Base-by-base conservation (phyloP, 2,888 invertebrate genomes). In the Eupithecia inturbata region DNA sequence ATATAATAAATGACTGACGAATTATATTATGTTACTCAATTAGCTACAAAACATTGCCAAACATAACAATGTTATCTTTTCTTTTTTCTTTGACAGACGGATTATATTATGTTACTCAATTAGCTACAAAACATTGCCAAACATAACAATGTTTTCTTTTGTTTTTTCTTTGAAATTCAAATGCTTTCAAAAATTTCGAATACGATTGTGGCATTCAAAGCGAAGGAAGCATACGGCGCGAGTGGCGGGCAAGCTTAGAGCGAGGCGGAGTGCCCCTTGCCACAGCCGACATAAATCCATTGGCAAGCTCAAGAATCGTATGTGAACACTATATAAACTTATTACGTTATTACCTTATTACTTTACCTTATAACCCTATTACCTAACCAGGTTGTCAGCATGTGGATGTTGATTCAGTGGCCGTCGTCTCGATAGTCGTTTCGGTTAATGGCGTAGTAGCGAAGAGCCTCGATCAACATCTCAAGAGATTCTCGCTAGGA, bases 131-230 rank as follows among this genome's bases (percentile, higher is more conserved):
- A 22, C 14, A 57, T 57, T 57, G 26, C 14, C 53, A 39, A 60
- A 31, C 36, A 60, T 57, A 53, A 36, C 16, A 45, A 41, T 33
- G 45, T 41, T 22, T 62, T 67, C 45, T 39, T 39, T 68, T 49
- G 63, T 67, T 70, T 70, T 67, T 67, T 39, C 31, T 63, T 76
- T 70, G 53, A 72, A 70, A 67, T 73, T 74, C 63, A 73, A 73
- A 77, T 74, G 39, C 57, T 70, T 67, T 72, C 60, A 70, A 73
- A 63, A 75, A 74, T 66, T 71, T 67, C 62, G 39, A 68, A 76
- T 75, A 68, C 68, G 70, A 75, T 71, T 68, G 70, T 76, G 68
- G 72, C 62, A 73, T 68, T 72, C 73, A 71, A 73, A 73, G 57
- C 14, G 72, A 68, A 57, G 74, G 57, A 71, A 75, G 62, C 67